Evolutionary conservation across 2,888 invertebrate genomes (phyloP).

Genomic region (Pseudococcus viburni): DNA sequence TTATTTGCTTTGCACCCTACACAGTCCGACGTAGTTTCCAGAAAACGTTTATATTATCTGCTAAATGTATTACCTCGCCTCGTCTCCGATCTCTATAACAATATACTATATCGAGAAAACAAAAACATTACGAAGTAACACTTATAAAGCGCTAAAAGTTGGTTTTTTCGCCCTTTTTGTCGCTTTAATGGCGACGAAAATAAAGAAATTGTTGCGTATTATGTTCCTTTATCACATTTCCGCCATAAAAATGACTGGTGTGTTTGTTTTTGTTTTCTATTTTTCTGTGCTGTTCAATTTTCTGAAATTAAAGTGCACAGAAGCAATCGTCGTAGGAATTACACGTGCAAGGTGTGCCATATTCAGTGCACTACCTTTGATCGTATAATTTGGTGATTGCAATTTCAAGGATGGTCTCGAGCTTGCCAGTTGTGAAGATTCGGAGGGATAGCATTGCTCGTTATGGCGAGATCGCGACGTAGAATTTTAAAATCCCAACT

Average conservation of each 20-base stretch:
- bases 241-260: background rate
- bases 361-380: too few relatives aligned
- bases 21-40: background rate
- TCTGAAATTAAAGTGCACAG: background rate
- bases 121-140: background rate
- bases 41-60: slow-evolving; percentile 12
- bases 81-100: background rate
- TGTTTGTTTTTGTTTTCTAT: too few relatives aligned
- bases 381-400: too few relatives aligned
- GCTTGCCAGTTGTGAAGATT: too few relatives aligned
- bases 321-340: too few relatives aligned
- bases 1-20: background rate
- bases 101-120: slow-evolving; percentile 3
- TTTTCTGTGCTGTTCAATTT: background rate
- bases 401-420: too few relatives aligned
- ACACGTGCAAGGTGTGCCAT: too few relatives aligned
- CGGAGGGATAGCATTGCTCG: too few relatives aligned
- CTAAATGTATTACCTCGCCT: slow-evolving; percentile 4
- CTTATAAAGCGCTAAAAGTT: slow-evolving; percentile 22
- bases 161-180: background rate
- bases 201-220: background rate
- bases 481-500: too few relatives aligned
- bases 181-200: slow-evolving; percentile 23
- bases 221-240: slow-evolving; percentile 8
- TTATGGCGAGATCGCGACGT: too few relatives aligned